phyloP scores from a whole-genome alignment of 2,888 invertebrate species.

The Cephus runcator region DNA sequence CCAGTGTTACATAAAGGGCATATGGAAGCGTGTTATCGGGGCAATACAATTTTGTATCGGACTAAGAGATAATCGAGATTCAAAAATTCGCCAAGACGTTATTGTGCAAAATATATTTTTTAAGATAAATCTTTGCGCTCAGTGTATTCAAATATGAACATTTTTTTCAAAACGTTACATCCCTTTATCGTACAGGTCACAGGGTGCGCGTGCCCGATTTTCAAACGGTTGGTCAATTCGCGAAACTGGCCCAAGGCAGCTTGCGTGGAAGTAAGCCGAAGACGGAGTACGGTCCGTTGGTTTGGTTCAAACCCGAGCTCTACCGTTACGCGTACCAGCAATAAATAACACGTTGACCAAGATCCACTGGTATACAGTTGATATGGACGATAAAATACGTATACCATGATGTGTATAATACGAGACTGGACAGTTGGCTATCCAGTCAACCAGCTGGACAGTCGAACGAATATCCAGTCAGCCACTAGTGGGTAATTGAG shows the following conservation, averaged over 20 bases:
- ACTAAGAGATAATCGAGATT: neutral
- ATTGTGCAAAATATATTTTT: neutral
- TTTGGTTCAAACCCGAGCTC: slow-evolving; percentile 29
- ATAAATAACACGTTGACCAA: slow-evolving; percentile 52
- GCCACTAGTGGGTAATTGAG: slow-evolving; percentile 25
- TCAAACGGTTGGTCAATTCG: neutral
- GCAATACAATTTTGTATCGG: neutral
- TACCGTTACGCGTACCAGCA: slow-evolving; percentile 40
- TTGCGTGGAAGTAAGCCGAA: slow-evolving; percentile 33
- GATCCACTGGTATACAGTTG: slow-evolving; percentile 51
- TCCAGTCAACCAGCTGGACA: neutral
- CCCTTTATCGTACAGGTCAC: neutral
- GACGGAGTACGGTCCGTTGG: slow-evolving; percentile 36
- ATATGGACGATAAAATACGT: slow-evolving; percentile 29
- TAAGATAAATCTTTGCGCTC: neutral
- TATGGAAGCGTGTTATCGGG: neutral
- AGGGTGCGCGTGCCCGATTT: neutral
- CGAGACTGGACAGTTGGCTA: neutral
- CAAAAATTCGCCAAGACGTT: neutral
- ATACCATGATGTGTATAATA: neutral
- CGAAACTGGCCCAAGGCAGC: neutral
- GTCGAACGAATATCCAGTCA: neutral
- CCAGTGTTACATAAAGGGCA: neutral
- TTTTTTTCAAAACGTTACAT: too few species aligned
- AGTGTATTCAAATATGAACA: neutral